Evolutionary conservation across 2,113 vertebrate species (phyloP).

Genomic region (Lepidothrix coronata): DNA sequence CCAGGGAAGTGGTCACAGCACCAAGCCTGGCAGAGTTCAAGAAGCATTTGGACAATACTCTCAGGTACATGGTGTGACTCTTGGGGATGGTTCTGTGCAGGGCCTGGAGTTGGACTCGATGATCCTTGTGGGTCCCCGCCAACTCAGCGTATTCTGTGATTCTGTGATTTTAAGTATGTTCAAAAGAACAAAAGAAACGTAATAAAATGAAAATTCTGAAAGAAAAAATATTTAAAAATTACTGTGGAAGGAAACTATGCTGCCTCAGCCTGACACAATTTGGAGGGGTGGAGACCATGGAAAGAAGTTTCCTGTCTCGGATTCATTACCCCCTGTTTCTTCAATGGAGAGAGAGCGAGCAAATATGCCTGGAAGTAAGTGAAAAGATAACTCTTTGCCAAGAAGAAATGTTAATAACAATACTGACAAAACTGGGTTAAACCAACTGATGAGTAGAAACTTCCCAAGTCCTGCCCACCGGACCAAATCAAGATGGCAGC

Average conservation of each 20-base stretch:
- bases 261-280: not conserved
- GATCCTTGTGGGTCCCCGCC: not conserved
- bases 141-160: not conserved
- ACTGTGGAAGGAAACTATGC: not conserved
- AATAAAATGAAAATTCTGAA: not conserved
- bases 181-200: not conserved
- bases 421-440: not conserved
- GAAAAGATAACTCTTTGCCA: not conserved
- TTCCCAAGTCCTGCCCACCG: no score
- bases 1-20: not conserved
- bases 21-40: not conserved
- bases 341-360: not conserved
- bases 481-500: not conserved
- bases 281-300: not conserved
- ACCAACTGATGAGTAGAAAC: not conserved
- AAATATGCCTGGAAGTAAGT: not conserved
- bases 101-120: not conserved
- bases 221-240: not conserved
- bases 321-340: not conserved
- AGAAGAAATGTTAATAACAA: not conserved
- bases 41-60: not conserved
- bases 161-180: not conserved
- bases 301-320: not conserved
- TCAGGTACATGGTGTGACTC: not conserved
- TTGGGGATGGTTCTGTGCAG: not conserved